Evolutionary conservation across 2,113 vertebrate genomes (phyloP), one percentile per base, ranked within the genome.

Genomic region (Podarcis raffonei): DNA sequence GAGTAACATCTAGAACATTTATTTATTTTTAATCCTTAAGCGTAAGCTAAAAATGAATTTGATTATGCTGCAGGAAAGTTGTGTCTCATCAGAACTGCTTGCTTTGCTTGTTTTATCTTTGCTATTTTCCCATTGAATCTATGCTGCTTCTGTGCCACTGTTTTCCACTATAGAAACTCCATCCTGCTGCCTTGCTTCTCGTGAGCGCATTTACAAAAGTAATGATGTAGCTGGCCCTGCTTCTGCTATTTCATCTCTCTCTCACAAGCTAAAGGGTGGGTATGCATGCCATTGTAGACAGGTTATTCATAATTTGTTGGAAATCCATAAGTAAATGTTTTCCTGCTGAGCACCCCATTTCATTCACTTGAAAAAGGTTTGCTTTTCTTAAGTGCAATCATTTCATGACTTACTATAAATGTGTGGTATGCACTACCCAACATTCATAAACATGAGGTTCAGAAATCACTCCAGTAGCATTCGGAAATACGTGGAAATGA

Each of bases 211-310:
- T 98, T 98, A 97, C 98, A 99, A 99, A 99, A 98, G 89, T 97
- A 97, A 97, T 96, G 98, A 95, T 97, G 97, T 97, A 96, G 97
- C 98, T 97, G 98, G 97, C 97, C 98, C 98, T 97, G 97, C 98
- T 94, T 98, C 98, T 97, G 97, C 98, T 98, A 95, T 98, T 95
- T 98, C 98, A 97, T 98, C 98, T 98, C 97, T 99, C 95, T 97
- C 97, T 98, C 97, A 98, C 95, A 99, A 97, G 98, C 97, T 98
- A 96, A 98, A 99, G 98, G 98, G 99, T 99, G 98, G 98, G 98
- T 99, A 98, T 96, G 96, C 97, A 96, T 97, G 97, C 94, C 84
- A 93, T 91, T 89, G 59, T 35, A 92, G 93, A 92, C 86, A 94
- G 96, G 95, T 92, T 96, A 79, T 94, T 92, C 90, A 75, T 68